These are phyloP conservation scores for Malurus melanocephalus DNA, from an alignment of 2,113 vertebrate genomes.

Conservation along the genomic window DNA sequence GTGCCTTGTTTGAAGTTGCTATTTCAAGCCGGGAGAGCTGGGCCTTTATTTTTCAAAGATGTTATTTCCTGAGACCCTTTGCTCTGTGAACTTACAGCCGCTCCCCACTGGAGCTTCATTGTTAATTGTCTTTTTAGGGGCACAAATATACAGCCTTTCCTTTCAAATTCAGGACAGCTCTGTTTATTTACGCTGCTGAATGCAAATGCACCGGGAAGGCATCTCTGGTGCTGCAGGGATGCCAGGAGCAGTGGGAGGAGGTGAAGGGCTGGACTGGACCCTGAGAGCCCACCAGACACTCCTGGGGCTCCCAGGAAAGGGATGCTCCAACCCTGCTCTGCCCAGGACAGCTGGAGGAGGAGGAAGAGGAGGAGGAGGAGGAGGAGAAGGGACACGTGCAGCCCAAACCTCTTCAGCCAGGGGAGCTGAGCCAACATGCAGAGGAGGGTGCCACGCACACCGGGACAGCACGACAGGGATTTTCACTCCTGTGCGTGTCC, in stretches of 20 bases:
- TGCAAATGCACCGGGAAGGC: not conserved
- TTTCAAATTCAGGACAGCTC: not conserved
- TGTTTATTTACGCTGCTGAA: not conserved
- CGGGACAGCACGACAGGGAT: not conserved
- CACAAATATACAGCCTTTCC: not conserved
- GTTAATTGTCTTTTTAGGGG: constrained; percentile 39
- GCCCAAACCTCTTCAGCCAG: not conserved
- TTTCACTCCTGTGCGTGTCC: constrained; percentile 30
- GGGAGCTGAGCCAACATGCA: constrained; percentile 47
- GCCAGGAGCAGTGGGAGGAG: not conserved
- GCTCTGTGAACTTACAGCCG: not conserved
- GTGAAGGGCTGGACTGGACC: not conserved
- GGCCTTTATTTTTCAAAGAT: constrained; percentile 35
- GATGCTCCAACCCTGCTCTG: not conserved
- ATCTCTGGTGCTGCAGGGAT: not conserved
- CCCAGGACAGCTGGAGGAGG: fast-evolving
- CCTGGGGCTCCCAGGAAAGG: not conserved
- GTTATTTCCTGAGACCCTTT: constrained; percentile 39
- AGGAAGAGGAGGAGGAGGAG: not conserved
- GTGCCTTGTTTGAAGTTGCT: constrained; percentile 22
- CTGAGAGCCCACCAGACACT: not conserved
- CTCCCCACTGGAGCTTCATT: constrained; percentile 2
- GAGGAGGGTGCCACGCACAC: not conserved
- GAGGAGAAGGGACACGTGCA: not conserved
- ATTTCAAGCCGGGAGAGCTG: not conserved